phyloP scores from a whole-genome alignment of 2,113 vertebrate species.

The Macroglossus sobrinus region DNA sequence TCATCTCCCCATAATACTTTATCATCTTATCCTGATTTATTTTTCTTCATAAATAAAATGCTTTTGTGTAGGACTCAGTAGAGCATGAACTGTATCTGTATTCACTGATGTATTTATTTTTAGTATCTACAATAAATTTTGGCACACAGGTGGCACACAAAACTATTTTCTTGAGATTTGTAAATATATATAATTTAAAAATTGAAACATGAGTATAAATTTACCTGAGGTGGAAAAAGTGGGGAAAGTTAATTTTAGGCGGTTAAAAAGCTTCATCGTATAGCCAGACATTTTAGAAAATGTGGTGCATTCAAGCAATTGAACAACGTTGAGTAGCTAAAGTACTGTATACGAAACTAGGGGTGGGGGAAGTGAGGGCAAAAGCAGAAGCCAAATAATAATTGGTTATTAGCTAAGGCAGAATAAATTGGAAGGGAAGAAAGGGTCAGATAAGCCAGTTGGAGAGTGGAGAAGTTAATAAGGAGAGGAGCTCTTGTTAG shows the following conservation, averaged over 20 bases:
- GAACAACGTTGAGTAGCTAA: not conserved
- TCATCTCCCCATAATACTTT: not conserved
- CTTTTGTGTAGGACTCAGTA: not conserved
- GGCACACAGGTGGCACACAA: not conserved
- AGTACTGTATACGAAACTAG: not conserved
- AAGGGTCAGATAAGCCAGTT: not conserved
- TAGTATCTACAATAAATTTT: not conserved
- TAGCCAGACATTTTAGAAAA: not conserved
- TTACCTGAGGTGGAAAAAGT: not conserved
- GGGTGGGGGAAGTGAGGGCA: rapidly evolving
- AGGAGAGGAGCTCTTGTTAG: too few species aligned
- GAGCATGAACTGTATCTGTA: not conserved
- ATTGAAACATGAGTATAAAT: not conserved
- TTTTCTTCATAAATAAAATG: not conserved
- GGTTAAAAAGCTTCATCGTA: not conserved
- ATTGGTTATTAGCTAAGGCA: not conserved
- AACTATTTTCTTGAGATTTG: not conserved
- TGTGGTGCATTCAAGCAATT: not conserved
- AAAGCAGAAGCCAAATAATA: not conserved
- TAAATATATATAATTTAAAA: not conserved
- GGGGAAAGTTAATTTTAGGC: not conserved
- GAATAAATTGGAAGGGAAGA: not conserved
- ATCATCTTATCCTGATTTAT: not conserved
- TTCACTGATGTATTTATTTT: not conserved
- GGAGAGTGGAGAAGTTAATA: too few species aligned